Evolutionary conservation across 2,113 vertebrate genomes (phyloP), one percentile per base, ranked within the genome.

Genomic region (Lampris megalopsis): DNA sequence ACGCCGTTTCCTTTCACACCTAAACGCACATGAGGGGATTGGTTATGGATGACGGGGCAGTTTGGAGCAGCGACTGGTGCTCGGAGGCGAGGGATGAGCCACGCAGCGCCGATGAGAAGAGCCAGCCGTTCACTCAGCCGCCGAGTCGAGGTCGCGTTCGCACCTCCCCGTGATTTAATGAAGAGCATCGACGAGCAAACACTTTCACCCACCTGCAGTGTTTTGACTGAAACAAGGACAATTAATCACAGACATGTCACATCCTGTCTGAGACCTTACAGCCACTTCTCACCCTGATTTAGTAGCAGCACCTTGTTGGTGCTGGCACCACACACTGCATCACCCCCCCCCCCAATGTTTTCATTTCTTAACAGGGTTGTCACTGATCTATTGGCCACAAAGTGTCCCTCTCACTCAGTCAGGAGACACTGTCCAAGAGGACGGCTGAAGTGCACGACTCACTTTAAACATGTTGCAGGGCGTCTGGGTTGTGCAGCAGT

Each of bases 301-400:
- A 73, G 63, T 47, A 10, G 72, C 48, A n/a, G 38, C n/a, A 49
- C 7, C 47, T 42, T 80, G 63, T 11, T 41, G 50, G 42, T 24
- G 9, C 36, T 37, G 37, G 24, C 24, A 24, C 24, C 24, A 24
- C 24, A 24, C 24, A 24, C 24, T 24, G 24, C 24, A 24, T 24
- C 0, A 24, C 24, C 24, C 24, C 24, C 24, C 24, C 24, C 24
- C 24, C 24, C 37, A 69, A 40, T 41, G 43, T 13, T 37, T 11
- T 3, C 42, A 42, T 13, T 35, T n/a, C 10, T 47, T 50, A 74
- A 38, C 54, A 0, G 8, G 9, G 89, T 91, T 88, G 94, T 94
- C 91, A 92, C 88, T 90, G 89, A 73, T 56, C 42, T 13, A 11
- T 42, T 60, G 13, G 47, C 92, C 88, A 84, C 37, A 86, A 54